phyloP scores from a whole-genome alignment of 1,140 invertebrate species.

The Nomia melanderi region DNA sequence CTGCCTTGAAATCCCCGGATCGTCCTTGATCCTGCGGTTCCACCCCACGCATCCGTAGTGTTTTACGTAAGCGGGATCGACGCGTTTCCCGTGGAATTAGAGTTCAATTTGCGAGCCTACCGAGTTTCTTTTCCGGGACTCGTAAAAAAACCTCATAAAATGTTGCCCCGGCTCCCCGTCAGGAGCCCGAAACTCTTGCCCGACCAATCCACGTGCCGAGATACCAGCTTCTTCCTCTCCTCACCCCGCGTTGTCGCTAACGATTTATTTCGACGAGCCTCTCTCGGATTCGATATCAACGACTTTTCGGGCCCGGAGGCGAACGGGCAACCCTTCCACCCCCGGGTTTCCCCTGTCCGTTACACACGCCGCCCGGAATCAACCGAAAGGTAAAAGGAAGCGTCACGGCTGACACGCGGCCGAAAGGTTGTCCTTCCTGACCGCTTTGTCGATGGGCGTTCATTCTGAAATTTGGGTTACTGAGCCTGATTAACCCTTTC shows the following conservation, averaged over 20 bases:
- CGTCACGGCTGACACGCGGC: constrained; percentile 27
- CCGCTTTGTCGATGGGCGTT: constrained; percentile 33
- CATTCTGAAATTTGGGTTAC: constrained; percentile 45
- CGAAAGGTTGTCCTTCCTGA: constrained; percentile 5
- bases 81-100: constrained; percentile 30
- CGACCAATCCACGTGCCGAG: constrained; percentile 39
- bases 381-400: not conserved
- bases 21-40: not conserved
- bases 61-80: not conserved
- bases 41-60: not conserved
- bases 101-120: constrained; percentile 53
- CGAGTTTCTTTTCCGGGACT: constrained; percentile 31
- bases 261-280: constrained; percentile 66
- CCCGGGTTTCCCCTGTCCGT: constrained; percentile 11
- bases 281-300: constrained; percentile 64
- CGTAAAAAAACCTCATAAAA: constrained; percentile 56
- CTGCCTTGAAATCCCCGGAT: not conserved
- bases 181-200: not conserved
- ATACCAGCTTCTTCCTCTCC: constrained; percentile 23
- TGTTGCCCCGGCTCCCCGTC: constrained; percentile 13
- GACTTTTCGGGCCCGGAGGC: constrained; percentile 60
- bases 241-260: constrained; percentile 43
- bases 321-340: constrained; percentile 47
- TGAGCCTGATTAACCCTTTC: constrained; percentile 38
- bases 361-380: not conserved